Evolutionary conservation across 2,797 vertebrate species (phyloP).

Genomic region (Halcyon badia): DNA sequence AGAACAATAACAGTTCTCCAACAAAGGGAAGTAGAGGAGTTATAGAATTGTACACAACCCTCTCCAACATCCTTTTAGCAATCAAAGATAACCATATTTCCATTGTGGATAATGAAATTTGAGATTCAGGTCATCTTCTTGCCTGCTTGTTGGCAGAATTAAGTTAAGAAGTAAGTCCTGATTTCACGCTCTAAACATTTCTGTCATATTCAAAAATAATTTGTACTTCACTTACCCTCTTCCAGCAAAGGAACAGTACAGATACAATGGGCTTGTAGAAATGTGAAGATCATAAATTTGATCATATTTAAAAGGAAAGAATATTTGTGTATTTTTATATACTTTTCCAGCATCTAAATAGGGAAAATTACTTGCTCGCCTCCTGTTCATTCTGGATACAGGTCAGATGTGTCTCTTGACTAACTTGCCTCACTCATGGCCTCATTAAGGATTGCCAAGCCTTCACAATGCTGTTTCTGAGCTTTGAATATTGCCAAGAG

Average conservation of each 20-base stretch:
- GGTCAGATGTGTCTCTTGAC: background rate
- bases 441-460: background rate
- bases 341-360: conserved; percentile 28
- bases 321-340: background rate
- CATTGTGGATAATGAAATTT: background rate
- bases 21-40: conserved; percentile 34
- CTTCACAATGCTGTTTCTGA: conserved; percentile 16
- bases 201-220: background rate
- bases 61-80: background rate
- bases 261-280: background rate
- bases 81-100: conserved; percentile 37
- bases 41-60: background rate
- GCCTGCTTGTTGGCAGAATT: background rate
- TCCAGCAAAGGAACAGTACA: background rate
- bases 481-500: background rate
- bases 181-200: background rate
- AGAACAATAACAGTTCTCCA: conserved; percentile 10
- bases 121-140: background rate
- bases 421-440: background rate
- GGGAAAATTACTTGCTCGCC: conserved; percentile 17
- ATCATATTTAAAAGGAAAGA: background rate
- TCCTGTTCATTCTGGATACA: conserved; percentile 31
- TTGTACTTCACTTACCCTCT: background rate
- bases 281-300: background rate
- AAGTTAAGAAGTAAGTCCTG: background rate